Evolutionary conservation across 2,113 vertebrate genomes (phyloP).

Genomic region (Sarotherodon lohbergeri): DNA sequence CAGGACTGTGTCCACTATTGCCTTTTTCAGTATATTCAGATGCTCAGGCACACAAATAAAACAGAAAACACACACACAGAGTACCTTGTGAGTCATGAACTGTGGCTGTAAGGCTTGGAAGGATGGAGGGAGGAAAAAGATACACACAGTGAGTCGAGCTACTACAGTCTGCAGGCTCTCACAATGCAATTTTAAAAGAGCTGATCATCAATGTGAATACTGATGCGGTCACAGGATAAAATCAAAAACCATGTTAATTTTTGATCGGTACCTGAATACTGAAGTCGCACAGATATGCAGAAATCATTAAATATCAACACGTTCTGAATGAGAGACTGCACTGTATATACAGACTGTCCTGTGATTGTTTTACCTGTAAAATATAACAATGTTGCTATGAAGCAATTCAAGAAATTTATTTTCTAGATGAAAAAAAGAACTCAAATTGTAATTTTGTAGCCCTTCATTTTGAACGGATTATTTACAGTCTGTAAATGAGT

Average conservation of each 20-base stretch:
- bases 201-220: not conserved
- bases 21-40: not conserved
- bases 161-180: not conserved
- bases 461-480: not conserved
- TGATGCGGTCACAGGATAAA: not conserved
- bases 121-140: not conserved
- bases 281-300: not conserved
- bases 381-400: not conserved
- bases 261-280: not conserved
- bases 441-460: not conserved
- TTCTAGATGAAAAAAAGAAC: not conserved
- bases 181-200: not conserved
- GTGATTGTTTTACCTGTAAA: not conserved
- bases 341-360: not conserved
- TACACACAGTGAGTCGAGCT: not conserved
- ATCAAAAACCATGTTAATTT: not conserved
- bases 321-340: not conserved
- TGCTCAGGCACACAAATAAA: not conserved
- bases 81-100: slow-evolving; percentile 4
- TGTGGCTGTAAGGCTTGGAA: not conserved
- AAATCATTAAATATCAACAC: not conserved
- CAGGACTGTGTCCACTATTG: not conserved
- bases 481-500: not conserved
- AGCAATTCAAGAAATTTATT: not conserved
- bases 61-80: not conserved